These are phyloP conservation scores for Nipponacmea schrenckii DNA, from an alignment of 2,888 invertebrate species.

Conservation along the genomic window DNA sequence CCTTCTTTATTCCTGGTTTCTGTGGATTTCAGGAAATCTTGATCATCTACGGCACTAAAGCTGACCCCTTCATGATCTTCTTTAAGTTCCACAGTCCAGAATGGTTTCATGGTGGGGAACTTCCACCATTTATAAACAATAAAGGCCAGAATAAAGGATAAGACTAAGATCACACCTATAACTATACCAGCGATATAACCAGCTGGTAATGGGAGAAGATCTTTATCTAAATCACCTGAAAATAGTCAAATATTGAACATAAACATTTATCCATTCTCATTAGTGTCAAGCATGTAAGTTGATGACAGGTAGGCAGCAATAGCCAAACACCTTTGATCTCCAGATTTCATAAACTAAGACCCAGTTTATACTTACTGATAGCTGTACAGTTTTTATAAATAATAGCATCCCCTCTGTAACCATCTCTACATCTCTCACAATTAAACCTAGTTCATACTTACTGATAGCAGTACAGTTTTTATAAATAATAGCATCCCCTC, in stretches of 20 bases:
- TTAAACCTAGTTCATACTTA: conserved; percentile 50
- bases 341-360: too few species aligned
- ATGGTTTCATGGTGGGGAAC: conserved; percentile 41
- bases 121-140: conserved; percentile 43
- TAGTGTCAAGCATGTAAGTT: too few species aligned
- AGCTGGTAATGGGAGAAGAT: conserved; percentile 14
- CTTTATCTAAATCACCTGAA: conserved; percentile 17
- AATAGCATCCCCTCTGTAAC: conserved; percentile 50
- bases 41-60: conserved; percentile 52
- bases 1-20: neutral
- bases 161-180: conserved; percentile 37
- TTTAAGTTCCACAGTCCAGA: conserved; percentile 59
- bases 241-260: neutral
- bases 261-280: too few species aligned
- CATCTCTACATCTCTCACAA: conserved; percentile 53
- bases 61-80: conserved; percentile 58
- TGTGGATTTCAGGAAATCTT: conserved; percentile 16
- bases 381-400: conserved; percentile 39
- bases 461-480: conserved; percentile 45
- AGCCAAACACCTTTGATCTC: too few species aligned
- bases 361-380: conserved; percentile 37
- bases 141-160: conserved; percentile 42
- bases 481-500: conserved; percentile 41
- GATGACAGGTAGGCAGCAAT: too few species aligned
- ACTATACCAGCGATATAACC: conserved; percentile 47